Conservation (phyloP, 37 sponge, comb jelly and placozoan species). For the Aphrocallistes beatrix region DNA sequence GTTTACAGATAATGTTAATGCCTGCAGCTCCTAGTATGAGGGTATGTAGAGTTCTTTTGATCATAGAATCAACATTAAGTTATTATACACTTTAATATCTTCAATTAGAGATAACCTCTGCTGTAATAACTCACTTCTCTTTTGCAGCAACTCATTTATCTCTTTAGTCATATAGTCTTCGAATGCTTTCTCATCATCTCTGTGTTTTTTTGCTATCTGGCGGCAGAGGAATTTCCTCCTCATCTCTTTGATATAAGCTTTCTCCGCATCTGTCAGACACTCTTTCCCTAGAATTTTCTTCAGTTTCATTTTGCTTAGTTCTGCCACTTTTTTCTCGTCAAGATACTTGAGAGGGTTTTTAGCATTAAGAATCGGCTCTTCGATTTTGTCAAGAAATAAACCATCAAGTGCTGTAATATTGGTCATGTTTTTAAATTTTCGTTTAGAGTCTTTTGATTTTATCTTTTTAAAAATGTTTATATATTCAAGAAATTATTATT, state of each 20-base stretch:
- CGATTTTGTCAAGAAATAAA: no score
- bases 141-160: background rate
- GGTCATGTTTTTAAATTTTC: no score
- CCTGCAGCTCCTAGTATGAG: no score
- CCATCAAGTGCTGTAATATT: no score
- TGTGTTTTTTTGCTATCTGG: background rate
- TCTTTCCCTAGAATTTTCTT: background rate
- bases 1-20: no score
- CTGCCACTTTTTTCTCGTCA: background rate
- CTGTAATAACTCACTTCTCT: background rate
- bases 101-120: background rate
- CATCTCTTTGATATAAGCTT: background rate
- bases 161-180: background rate
- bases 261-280: background rate
- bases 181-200: background rate
- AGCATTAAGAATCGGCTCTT: no score
- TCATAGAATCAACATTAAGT: no score
- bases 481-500: no score
- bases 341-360: background rate
- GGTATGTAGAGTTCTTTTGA: no score
- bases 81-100: background rate
- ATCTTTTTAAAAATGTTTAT: no score
- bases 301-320: background rate
- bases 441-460: no score
- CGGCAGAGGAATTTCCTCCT: background rate